These are phyloP conservation scores for Cavia aperea DNA, from an alignment of 2,113 vertebrate genomes.

Conservation along the genomic window DNA sequence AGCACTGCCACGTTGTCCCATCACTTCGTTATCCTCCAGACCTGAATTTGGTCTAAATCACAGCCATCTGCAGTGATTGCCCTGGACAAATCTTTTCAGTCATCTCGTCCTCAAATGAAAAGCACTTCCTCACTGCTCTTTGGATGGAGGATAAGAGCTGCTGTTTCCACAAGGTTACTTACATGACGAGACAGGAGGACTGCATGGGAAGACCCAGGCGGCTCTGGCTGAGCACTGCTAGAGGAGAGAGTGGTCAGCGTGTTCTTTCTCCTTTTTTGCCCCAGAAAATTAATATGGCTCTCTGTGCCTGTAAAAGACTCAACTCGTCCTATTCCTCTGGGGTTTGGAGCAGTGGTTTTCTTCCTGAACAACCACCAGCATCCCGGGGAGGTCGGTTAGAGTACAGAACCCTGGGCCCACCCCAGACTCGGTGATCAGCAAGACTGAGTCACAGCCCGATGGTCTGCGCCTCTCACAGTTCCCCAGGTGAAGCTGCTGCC, in stretches of 20 bases:
- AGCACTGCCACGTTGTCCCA: constrained; percentile 41
- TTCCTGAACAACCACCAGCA: not conserved
- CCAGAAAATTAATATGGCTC: not conserved
- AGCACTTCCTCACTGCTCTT: constrained; percentile 53
- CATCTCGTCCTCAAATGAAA: constrained; percentile 60
- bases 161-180: constrained; percentile 58
- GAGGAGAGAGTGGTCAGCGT: not conserved
- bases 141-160: constrained; percentile 57
- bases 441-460: too few relatives aligned
- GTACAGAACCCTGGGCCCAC: not conserved
- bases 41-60: constrained; percentile 61
- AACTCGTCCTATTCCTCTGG: not conserved
- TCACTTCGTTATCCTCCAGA: constrained; percentile 44
- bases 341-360: not conserved
- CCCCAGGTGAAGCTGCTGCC: not conserved
- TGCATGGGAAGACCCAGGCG: constrained; percentile 4
- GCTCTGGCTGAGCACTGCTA: constrained; percentile 26
- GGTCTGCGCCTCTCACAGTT: not conserved
- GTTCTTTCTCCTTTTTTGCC: not conserved
- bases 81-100: constrained; percentile 51
- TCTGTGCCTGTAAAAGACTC: constrained; percentile 9
- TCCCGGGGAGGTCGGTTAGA: not conserved
- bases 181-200: constrained; percentile 57
- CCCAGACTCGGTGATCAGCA: not conserved
- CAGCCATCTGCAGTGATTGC: constrained; percentile 32